Base-by-base conservation (phyloP, 23 tunicate species). In the Diplosoma virens region DNA sequence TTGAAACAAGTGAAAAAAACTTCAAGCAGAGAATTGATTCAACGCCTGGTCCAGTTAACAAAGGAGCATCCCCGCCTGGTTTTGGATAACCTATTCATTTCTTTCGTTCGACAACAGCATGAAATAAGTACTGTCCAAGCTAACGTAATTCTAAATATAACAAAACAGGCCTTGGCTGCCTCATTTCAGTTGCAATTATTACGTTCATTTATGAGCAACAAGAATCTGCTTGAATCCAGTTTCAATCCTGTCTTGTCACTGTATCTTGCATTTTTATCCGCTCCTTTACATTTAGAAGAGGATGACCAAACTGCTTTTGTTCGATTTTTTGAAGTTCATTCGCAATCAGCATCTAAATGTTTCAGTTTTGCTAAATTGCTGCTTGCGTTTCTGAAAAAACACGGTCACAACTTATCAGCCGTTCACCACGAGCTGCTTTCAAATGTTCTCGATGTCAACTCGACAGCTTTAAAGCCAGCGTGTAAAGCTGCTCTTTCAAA, bases 301-400 rank as follows among this genome's bases (percentile, higher is more conserved):
- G 9, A 61, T 3, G 21, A 14, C 9, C 7, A 3, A 5, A 5
- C 17, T 4, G 6, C 9, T 9, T n/a, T 61, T 3, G 28, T 34
- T 22, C 6, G 21, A 2, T 61, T 61, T n/a, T 61, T 61, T 29
- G 9, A 27, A 27, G 4, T 2, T 61, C 35, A 29, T 17, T 27
- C 69, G 23, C 9, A 27, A 29, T 61, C 35, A 4, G 69, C 35
- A 3, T 27, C 69, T 5, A 61, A 61, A 26, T n/a, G 2, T 4
- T 61, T 61, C 35, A 29, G 9, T 29, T 61, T 61, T 61, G 69
- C 69, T 17, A 61, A 61, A 29, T 29, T 61, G 35, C 69, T 61
- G 28, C 21, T 61, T 16, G 4, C 69, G 9, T 61, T 61, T 22
- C 21, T 61, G 35, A 61, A 61, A 29, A 27, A 61, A 27, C 34